Conservation (phyloP, 2,797 vertebrate species). For the Hoplostethus mediterraneus region DNA sequence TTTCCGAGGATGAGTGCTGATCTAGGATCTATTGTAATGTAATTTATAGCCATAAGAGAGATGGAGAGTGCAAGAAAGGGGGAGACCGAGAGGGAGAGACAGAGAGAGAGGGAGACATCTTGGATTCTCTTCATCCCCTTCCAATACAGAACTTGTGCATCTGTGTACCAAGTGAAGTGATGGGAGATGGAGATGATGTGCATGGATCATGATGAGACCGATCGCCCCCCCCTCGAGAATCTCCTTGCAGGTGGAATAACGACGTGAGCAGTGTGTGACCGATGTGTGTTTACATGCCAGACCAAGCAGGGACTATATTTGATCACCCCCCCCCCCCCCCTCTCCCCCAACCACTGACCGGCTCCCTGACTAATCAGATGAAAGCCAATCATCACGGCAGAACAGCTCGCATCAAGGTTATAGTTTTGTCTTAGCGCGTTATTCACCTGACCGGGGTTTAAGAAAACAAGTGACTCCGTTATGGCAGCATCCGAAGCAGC, state of each 20-base stretch:
- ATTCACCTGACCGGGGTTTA: too few species aligned
- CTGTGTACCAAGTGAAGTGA: slow-evolving; percentile 34
- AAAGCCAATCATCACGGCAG: too few species aligned
- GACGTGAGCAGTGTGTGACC: slow-evolving; percentile 47
- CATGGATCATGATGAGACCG: slow-evolving; percentile 48
- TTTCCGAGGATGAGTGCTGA: slow-evolving; percentile 40
- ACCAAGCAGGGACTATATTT: slow-evolving; percentile 3
- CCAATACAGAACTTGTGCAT: slow-evolving; percentile 23
- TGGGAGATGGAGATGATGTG: slow-evolving; percentile 30
- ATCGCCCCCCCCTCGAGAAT: slow-evolving; percentile 41
- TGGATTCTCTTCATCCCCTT: slow-evolving; percentile 30
- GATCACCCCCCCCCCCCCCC: too few species aligned
- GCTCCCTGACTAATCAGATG: too few species aligned
- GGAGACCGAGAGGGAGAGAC: not conserved
- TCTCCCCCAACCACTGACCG: too few species aligned
- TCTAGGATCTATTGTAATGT: slow-evolving; percentile 37
- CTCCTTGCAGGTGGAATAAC: slow-evolving; percentile 43
- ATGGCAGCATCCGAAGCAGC: too few species aligned
- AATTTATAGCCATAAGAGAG: slow-evolving; percentile 36
- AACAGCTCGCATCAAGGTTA: too few species aligned
- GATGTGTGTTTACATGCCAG: slow-evolving; percentile 30
- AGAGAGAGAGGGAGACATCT: slow-evolving; percentile 16
- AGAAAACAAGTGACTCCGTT: too few species aligned
- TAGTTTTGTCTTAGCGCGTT: too few species aligned
- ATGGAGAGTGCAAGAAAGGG: slow-evolving; percentile 18